Conservation (phyloP, 2,797 vertebrate species). For the Darevskia mixta region DNA sequence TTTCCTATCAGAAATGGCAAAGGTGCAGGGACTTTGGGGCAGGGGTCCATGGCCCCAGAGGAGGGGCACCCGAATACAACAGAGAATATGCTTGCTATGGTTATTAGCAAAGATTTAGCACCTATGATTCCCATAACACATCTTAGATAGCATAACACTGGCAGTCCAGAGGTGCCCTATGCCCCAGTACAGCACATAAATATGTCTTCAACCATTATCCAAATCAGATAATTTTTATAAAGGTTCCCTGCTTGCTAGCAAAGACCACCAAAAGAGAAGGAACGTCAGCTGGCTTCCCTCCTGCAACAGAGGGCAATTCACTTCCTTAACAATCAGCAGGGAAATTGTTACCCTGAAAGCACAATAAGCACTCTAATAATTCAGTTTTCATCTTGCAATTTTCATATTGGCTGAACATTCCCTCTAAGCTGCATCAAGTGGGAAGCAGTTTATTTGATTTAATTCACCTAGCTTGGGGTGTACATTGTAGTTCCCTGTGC, state of each 20-base stretch:
- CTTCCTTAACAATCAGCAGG: not conserved
- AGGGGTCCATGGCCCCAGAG: too few species aligned
- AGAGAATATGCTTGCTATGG: too few species aligned
- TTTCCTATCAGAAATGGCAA: too few species aligned
- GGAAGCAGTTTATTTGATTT: not conserved
- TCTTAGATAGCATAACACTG: too few species aligned
- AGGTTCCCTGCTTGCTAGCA: not conserved
- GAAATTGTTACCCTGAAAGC: not conserved
- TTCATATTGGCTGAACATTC: not conserved
- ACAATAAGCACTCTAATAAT: not conserved
- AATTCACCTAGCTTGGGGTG: not conserved
- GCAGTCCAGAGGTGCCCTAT: not conserved
- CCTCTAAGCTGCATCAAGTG: not conserved
- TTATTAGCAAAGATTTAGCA: too few species aligned
- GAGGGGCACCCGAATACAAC: too few species aligned
- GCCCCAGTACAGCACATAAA: slow-evolving; percentile 1
- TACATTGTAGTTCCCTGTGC: not conserved
- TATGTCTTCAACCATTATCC: not conserved
- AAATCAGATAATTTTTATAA: not conserved
- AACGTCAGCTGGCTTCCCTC: not conserved
- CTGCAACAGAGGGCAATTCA: not conserved
- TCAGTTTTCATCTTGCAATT: not conserved
- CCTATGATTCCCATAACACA: too few species aligned
- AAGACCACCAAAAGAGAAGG: not conserved
- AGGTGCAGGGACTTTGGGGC: too few species aligned